Percentiles rank a stretch among this genome's conserved stretches.
These are phyloP conservation scores for Podarcis siculus DNA, from an alignment of 2,797 vertebrate species.

Conservation along the genomic window DNA sequence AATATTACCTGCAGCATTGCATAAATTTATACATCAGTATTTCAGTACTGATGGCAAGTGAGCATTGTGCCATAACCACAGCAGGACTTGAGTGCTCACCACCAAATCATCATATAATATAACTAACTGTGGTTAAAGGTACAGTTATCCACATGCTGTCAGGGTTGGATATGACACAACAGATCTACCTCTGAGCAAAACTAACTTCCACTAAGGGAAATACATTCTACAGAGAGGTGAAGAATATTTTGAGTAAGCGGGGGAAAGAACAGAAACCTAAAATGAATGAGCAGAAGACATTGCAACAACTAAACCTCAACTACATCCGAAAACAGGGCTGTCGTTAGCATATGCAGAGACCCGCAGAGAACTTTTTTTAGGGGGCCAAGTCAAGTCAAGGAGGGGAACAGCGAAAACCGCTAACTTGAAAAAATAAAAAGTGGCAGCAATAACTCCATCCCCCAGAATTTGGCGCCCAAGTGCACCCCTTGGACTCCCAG, in stretches of 20 bases:
- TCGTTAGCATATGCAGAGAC: too few relatives aligned
- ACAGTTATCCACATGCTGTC: conserved; percentile 31
- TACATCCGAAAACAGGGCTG: neutral
- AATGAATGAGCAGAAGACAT: neutral
- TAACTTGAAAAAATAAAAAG: too few relatives aligned
- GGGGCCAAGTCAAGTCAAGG: too few relatives aligned
- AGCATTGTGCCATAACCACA: conserved; percentile 49
- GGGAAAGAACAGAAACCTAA: neutral
- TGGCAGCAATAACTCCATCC: too few relatives aligned
- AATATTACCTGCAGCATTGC: conserved; percentile 23
- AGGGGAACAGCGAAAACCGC: too few relatives aligned
- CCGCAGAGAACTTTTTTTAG: too few relatives aligned
- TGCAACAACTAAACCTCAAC: neutral
- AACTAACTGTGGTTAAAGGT: neutral
- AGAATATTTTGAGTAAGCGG: neutral
- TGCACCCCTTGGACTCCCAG: too few relatives aligned
- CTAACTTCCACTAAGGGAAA: conserved; percentile 37
- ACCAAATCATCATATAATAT: conserved; percentile 18
- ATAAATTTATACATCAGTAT: conserved; percentile 36
- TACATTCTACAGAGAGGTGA: conserved; percentile 29
- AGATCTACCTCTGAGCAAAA: conserved; percentile 24
- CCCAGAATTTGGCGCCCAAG: too few relatives aligned
- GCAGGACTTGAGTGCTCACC: conserved; percentile 31
- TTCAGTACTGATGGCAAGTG: conserved; percentile 44
- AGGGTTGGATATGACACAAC: neutral